Evolutionary conservation across 1,140 invertebrate genomes (phyloP).

Genomic region (Rhynchophorus ferrugineus): DNA sequence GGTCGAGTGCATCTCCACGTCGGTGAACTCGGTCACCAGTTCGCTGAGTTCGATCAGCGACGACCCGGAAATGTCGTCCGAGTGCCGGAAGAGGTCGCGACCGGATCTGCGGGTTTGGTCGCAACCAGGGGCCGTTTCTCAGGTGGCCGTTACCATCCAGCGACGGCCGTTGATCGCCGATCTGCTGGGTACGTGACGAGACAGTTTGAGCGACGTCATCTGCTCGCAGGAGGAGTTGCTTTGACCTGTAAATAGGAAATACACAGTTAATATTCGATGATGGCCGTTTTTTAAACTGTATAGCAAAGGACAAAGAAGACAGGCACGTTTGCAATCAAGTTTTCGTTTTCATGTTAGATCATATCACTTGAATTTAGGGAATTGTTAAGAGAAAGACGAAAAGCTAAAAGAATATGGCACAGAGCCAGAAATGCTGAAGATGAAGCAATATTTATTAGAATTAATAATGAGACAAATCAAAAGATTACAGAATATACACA

Average conservation of each 20-base stretch:
- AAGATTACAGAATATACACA: no score
- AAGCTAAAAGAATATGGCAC: no score
- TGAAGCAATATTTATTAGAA: no score
- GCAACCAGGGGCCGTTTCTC: conserved; percentile 25
- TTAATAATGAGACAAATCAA: no score
- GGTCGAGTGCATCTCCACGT: conserved; percentile 23
- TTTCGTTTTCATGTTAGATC: no score
- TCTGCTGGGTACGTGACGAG: conserved; percentile 20
- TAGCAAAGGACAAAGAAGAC: no score
- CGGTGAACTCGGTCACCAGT: conserved; percentile 27
- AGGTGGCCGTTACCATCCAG: conserved; percentile 37
- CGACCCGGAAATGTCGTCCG: conserved; percentile 31
- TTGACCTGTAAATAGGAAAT: conserved; percentile 29
- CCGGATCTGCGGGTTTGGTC: not conserved
- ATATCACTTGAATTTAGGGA: no score
- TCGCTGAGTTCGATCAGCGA: conserved; percentile 29
- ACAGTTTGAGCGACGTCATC: conserved; percentile 32
- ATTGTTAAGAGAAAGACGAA: no score
- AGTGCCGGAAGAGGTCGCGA: not conserved
- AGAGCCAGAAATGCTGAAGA: no score
- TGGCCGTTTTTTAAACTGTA: no score
- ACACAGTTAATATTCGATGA: not conserved
- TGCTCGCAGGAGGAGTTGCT: conserved; percentile 39
- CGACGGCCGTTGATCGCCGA: conserved; percentile 27
- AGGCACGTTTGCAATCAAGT: no score